Evolutionary conservation across 2,888 invertebrate species (phyloP).

Genomic region (Agrenia bidenticulata): DNA sequence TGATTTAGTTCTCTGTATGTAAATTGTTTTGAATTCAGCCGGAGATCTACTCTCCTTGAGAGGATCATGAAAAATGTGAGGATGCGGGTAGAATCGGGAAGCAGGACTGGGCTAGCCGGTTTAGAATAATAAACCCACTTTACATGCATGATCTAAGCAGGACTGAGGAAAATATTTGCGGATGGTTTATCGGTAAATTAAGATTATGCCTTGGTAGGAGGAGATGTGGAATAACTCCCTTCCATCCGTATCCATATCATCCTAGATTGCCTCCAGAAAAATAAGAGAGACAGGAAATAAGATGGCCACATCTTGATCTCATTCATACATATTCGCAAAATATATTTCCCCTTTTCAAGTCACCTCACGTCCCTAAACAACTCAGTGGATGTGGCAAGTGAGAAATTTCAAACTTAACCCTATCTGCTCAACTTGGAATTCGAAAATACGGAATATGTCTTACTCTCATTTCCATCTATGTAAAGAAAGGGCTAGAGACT

Average conservation of each 20-base stretch:
- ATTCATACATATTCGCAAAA: neutral
- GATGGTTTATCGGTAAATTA: slow-evolving; percentile 41
- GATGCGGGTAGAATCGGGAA: neutral
- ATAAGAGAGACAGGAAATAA: no score
- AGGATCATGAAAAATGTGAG: slow-evolving; percentile 1
- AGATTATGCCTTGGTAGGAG: slow-evolving; percentile 23
- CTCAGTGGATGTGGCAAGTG: slow-evolving; percentile 25
- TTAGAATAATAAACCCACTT: slow-evolving; percentile 29
- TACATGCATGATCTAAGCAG: slow-evolving; percentile 33
- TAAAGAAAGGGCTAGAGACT: neutral
- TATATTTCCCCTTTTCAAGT: slow-evolving; percentile 2
- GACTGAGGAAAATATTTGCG: slow-evolving; percentile 24
- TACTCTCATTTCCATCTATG: neutral
- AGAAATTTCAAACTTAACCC: slow-evolving; percentile 19
- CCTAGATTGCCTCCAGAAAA: slow-evolving; percentile 11
- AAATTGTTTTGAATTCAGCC: slow-evolving; percentile 5
- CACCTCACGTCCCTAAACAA: slow-evolving; percentile 25
- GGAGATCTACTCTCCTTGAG: neutral
- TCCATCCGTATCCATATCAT: slow-evolving; percentile 13
- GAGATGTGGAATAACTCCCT: slow-evolving; percentile 8
- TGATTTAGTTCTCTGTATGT: slow-evolving; percentile 3
- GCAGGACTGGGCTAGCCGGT: neutral
- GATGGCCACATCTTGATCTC: no score
- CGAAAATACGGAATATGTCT: slow-evolving; percentile 5
- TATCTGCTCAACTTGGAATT: slow-evolving; percentile 2